Evolutionary conservation across 2,113 vertebrate genomes (phyloP).

Genomic region (Scartelaos histophorus): DNA sequence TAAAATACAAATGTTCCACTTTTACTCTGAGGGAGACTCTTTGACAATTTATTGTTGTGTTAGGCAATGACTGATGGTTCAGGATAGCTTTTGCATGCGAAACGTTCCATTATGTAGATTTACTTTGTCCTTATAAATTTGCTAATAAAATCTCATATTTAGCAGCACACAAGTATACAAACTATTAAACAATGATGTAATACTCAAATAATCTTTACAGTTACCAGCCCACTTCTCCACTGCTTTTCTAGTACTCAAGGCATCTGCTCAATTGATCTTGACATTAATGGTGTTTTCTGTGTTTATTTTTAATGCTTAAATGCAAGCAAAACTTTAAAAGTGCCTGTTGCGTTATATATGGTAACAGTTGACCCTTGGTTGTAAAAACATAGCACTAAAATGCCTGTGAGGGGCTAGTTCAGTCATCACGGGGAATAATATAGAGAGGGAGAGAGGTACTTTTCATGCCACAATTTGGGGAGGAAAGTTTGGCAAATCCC

Average conservation of each 20-base stretch:
- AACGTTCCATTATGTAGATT: constrained; percentile 26
- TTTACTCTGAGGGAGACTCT: constrained; percentile 20
- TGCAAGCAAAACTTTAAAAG: constrained; percentile 13
- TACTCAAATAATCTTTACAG: not conserved
- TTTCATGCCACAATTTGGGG: constrained; percentile 29
- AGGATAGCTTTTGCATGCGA: constrained; percentile 7
- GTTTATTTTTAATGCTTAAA: constrained; percentile 18
- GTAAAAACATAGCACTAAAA: constrained; percentile 34
- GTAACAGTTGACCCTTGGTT: constrained; percentile 26
- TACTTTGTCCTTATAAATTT: not conserved
- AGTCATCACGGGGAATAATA: constrained; percentile 35
- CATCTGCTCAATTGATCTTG: constrained; percentile 16
- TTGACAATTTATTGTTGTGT: constrained; percentile 36
- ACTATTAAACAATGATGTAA: not conserved
- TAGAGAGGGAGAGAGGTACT: constrained; percentile 20
- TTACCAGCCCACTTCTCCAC: constrained; percentile 7
- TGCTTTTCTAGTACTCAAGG: constrained; percentile 8
- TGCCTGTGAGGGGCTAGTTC: constrained; percentile 25
- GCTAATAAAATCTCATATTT: not conserved
- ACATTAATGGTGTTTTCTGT: constrained; percentile 32
- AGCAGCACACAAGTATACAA: not conserved
- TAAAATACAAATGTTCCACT: constrained; percentile 11
- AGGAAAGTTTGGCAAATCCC: constrained; percentile 30
- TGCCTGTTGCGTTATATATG: constrained; percentile 30
- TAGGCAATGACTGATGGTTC: constrained; percentile 17